Conservation (phyloP, 1,140 invertebrate genomes). For the Anadara kagoshimensis region DNA sequence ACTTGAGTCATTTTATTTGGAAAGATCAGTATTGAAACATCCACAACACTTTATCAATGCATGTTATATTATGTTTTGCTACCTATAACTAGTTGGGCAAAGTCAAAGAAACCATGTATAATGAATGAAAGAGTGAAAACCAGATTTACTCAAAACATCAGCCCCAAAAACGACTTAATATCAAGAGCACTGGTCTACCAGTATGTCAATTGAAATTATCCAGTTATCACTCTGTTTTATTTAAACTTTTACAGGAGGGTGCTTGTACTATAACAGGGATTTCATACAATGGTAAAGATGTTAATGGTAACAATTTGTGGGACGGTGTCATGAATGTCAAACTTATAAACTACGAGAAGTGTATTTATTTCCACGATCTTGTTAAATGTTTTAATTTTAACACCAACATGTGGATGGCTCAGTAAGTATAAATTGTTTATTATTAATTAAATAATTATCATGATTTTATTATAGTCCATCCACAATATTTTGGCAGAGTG, state of each 20-base stretch:
- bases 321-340: constrained; percentile 90
- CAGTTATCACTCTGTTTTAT: constrained; percentile 28
- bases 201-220: no score
- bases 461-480: background rate
- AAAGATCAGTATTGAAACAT: no score
- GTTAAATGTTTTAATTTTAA: constrained; percentile 93
- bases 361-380: constrained; percentile 87
- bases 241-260: constrained; percentile 69
- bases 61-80: no score
- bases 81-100: no score
- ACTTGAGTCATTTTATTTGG: no score
- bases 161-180: no score
- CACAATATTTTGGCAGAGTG: no score
- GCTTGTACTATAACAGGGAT: constrained; percentile 78
- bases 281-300: constrained; percentile 84
- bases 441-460: background rate
- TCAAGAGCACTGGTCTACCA: no score
- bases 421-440: constrained; percentile 75
- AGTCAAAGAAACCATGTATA: no score
- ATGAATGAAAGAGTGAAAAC: no score
- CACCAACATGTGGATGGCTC: constrained; percentile 92
- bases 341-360: constrained; percentile 83
- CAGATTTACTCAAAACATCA: no score
- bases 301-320: constrained; percentile 80
- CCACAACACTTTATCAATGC: no score